Evolutionary conservation across 30 jellyfish, hydroid and myxozoan species (phyloP), one percentile per base, ranked within the genome.

Genomic region (Aurelia coerulea): DNA sequence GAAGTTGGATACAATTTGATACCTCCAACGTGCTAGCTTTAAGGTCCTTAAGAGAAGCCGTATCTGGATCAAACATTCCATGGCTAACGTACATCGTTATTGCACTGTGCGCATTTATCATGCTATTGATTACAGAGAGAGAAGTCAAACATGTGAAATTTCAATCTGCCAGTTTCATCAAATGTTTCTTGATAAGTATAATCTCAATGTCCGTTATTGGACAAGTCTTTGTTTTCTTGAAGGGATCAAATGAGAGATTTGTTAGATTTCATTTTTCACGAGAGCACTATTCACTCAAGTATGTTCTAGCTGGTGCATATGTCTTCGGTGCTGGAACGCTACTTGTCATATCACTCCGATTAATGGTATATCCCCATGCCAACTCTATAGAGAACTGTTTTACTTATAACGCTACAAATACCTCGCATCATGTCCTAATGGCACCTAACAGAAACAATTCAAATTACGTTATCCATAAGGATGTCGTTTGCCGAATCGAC

Each of bases 321-420:
- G 70, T 60, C 31, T 60, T 60, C 32, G 70, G 70, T 60, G 32
- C 70, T 60, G 70, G 70, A 4, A 23, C 70, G 35, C 3, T 60
- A 60, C 35, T 60, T 60, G 70, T 60, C 70, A 60, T 14, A 60
- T 60, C 70, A n/a, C 70, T 60, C 35, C 70, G 70, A 1, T 60
- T 60, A 23, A 34, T 10, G 7, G 34, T 60, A 16, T 60, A 60
- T 23, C 3, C 10, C 35, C 70, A 60, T 23, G 70, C 70, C 70
- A 23, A 12, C 15, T 5, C 70, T 11, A 60, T 60, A 5, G 34
- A 10, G 12, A 60, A 60, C 35, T 60, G 70, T 60, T 60, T 60
- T 23, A 60, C 10, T 17, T 60, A 16, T 2, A 60, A 60, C 3
- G 70, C 12, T n/a, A 60, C 32, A 16, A 60, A 23, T 60, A 16